These are phyloP conservation scores for Blastobasis adustella DNA, from an alignment of 2,888 invertebrate species.

Conservation along the genomic window DNA sequence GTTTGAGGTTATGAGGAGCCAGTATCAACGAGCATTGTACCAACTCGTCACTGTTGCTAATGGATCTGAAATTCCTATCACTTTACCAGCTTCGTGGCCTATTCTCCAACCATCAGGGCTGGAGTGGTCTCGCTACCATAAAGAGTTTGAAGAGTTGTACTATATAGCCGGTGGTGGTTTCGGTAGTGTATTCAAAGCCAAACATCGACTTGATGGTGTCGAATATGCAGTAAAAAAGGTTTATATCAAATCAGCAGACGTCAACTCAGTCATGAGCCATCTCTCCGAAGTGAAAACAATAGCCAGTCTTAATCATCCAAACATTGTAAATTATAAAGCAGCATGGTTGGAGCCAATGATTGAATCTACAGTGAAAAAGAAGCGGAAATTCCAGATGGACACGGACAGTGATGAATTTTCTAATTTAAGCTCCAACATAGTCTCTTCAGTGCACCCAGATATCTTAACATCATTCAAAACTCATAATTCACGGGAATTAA, in stretches of 20 bases:
- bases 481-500: slow-evolving; percentile 60
- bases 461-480: slow-evolving; percentile 64
- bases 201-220: slow-evolving; percentile 82
- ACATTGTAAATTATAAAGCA: slow-evolving; percentile 88
- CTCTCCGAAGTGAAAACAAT: slow-evolving; percentile 87
- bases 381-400: slow-evolving; percentile 45
- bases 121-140: slow-evolving; percentile 79
- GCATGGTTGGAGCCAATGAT: slow-evolving; percentile 86
- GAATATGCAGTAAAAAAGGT: slow-evolving; percentile 89
- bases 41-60: slow-evolving; percentile 77
- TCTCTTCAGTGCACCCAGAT: slow-evolving; percentile 52
- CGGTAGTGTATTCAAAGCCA: slow-evolving; percentile 84
- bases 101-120: slow-evolving; percentile 63
- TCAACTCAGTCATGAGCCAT: slow-evolving; percentile 78
- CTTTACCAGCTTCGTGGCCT: slow-evolving; percentile 67
- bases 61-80: slow-evolving; percentile 67
- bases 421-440: slow-evolving; percentile 27
- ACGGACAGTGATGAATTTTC: slow-evolving; percentile 53
- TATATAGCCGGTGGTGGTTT: slow-evolving; percentile 85
- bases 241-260: slow-evolving; percentile 76
- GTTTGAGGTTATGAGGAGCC: slow-evolving; percentile 80
- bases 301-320: slow-evolving; percentile 84
- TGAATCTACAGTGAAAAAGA: slow-evolving; percentile 58
- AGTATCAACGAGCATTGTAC: slow-evolving; percentile 80
- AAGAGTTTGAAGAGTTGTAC: slow-evolving; percentile 81